Conservation (phyloP, 1,140 invertebrate species). For the Dendroctonus ponderosae region DNA sequence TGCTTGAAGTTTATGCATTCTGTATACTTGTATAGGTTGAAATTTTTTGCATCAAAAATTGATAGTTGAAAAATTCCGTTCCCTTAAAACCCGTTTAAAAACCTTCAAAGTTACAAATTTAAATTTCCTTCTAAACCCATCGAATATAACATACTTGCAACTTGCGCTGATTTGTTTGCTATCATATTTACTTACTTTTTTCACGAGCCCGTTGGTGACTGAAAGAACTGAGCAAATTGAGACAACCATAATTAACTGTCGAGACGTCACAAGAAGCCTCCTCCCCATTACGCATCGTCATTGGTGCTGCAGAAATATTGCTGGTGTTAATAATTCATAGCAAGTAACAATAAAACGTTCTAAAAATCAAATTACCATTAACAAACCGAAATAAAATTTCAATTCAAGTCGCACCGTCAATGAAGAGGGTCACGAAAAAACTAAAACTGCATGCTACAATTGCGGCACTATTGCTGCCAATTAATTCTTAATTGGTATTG, state of each 20-base stretch:
- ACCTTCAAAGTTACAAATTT: too few species aligned
- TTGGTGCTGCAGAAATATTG: constrained; percentile 40
- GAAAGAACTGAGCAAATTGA: constrained; percentile 35
- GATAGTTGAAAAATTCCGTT: neutral
- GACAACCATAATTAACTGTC: constrained; percentile 37
- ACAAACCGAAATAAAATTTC: neutral
- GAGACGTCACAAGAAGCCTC: constrained; percentile 36
- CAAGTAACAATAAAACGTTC: constrained; percentile 7
- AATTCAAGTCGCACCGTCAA: neutral
- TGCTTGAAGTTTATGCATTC: neutral
- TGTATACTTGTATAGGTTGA: neutral
- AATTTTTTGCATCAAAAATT: neutral
- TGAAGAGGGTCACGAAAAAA: neutral
- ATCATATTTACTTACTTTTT: constrained; percentile 40
- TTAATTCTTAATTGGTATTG: neutral
- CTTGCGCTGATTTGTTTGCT: too few species aligned
- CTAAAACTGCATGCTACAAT: neutral
- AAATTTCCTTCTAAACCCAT: too few species aligned
- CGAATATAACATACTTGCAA: too few species aligned
- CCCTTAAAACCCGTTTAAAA: too few species aligned
- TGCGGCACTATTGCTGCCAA: neutral
- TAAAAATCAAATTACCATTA: neutral
- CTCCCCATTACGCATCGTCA: constrained; percentile 47
- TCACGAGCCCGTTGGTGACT: constrained; percentile 41
- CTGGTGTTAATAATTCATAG: too few species aligned